phyloP scores from a whole-genome alignment of 2,888 invertebrate genomes.

The Lasiommata megera region DNA sequence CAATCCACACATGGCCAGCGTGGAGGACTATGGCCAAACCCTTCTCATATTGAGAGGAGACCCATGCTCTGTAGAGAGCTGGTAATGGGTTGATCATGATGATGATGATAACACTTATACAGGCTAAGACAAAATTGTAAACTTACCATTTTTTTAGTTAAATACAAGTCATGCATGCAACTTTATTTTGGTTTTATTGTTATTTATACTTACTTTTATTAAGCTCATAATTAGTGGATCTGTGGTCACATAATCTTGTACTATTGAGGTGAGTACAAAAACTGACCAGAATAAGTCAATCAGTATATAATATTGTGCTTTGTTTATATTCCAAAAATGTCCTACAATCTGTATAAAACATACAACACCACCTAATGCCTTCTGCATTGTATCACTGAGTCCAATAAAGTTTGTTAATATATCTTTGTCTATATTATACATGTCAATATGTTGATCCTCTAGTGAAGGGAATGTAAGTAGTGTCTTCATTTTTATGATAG shows the following conservation, averaged over 20 bases:
- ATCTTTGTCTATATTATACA: conserved; percentile 48
- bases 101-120: no score
- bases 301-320: conserved; percentile 55
- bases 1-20: no score
- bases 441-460: conserved; percentile 55
- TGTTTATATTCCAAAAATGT: conserved; percentile 62
- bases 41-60: no score
- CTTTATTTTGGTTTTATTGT: no score
- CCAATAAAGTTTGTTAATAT: conserved; percentile 48
- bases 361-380: conserved; percentile 59
- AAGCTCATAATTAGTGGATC: conserved; percentile 52
- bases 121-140: no score
- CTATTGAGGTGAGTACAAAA: conserved; percentile 56
- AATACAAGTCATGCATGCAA: no score
- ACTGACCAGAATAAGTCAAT: conserved; percentile 67
- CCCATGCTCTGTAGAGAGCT: no score
- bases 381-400: conserved; percentile 55
- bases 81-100: no score
- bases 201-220: conserved; percentile 58
- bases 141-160: no score
- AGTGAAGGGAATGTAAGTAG: conserved; percentile 67
- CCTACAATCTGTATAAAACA: conserved; percentile 67
- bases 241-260: conserved; percentile 44
- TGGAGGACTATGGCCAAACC: no score
- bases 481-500: conserved; percentile 67